phyloP scores from a whole-genome alignment of 2,888 invertebrate species.

The Torymus tubicola region DNA sequence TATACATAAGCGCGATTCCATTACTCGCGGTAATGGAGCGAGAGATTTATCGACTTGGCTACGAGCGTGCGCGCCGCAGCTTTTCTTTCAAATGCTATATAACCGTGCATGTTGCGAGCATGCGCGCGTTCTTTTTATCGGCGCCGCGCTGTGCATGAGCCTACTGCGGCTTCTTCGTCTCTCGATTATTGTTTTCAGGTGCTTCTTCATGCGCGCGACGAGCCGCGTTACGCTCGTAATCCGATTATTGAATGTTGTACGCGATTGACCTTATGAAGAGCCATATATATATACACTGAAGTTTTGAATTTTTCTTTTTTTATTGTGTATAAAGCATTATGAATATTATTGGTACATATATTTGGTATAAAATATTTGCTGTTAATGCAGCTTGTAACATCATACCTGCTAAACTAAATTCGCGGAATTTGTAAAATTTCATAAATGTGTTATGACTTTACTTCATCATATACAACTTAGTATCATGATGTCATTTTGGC shows the following conservation, averaged over 20 bases:
- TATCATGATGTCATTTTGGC: too few species aligned
- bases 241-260: background rate
- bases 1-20: background rate
- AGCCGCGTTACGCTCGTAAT: background rate
- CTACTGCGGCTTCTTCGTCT: background rate
- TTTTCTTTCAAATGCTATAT: slow-evolving; percentile 28
- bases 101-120: background rate
- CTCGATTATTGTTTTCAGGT: slow-evolving; percentile 44
- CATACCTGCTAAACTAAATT: too few species aligned
- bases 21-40: slow-evolving; percentile 14
- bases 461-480: too few species aligned
- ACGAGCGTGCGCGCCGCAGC: background rate
- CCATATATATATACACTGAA: too few species aligned
- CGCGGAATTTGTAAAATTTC: too few species aligned
- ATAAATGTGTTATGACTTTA: too few species aligned
- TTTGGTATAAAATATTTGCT: too few species aligned
- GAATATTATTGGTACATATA: too few species aligned
- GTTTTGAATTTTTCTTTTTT: too few species aligned
- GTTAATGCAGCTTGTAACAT: too few species aligned
- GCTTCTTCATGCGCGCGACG: slow-evolving; percentile 4
- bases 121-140: slow-evolving; percentile 2
- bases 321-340: too few species aligned
- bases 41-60: slow-evolving; percentile 20
- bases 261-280: too few species aligned
- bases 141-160: background rate